These are phyloP conservation scores for Ernsta delagoae DNA, from an alignment of 2,888 invertebrate species.

Conservation along the genomic window DNA sequence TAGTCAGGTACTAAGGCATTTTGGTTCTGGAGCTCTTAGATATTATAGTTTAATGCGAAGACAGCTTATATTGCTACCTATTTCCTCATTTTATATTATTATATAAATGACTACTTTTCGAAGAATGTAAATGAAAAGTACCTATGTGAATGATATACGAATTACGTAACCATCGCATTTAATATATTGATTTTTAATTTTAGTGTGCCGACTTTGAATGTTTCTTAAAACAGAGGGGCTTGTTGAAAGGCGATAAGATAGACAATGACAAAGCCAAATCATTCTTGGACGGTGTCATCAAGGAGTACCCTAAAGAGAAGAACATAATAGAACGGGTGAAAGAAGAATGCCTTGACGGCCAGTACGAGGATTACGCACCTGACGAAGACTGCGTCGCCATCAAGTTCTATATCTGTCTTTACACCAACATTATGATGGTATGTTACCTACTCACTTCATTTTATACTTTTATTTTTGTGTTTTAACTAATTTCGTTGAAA, in stretches of 20 bases:
- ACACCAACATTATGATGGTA: constrained; percentile 46
- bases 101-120: too few species aligned
- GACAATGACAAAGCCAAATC: constrained; percentile 43
- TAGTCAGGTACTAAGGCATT: background rate
- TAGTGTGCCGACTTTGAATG: constrained; percentile 50
- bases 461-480: constrained; percentile 34
- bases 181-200: too few species aligned
- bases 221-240: constrained; percentile 42
- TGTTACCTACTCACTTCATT: too few species aligned
- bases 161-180: too few species aligned
- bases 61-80: too few species aligned
- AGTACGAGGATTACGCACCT: constrained; percentile 39
- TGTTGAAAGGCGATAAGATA: constrained; percentile 45
- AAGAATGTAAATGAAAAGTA: too few species aligned
- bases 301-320: constrained; percentile 42
- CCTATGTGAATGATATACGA: too few species aligned
- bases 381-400: constrained; percentile 42
- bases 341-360: constrained; percentile 44
- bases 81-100: too few species aligned
- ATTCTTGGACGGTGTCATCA: constrained; percentile 39
- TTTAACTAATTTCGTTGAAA: too few species aligned
- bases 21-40: background rate
- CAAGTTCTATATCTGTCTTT: constrained; percentile 46
- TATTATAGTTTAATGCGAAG: too few species aligned
- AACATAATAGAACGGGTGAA: constrained; percentile 40